Evolutionary conservation across 92 coral and sea anemone genomes (phyloP).

Genomic region (Heteractis magnifica): DNA sequence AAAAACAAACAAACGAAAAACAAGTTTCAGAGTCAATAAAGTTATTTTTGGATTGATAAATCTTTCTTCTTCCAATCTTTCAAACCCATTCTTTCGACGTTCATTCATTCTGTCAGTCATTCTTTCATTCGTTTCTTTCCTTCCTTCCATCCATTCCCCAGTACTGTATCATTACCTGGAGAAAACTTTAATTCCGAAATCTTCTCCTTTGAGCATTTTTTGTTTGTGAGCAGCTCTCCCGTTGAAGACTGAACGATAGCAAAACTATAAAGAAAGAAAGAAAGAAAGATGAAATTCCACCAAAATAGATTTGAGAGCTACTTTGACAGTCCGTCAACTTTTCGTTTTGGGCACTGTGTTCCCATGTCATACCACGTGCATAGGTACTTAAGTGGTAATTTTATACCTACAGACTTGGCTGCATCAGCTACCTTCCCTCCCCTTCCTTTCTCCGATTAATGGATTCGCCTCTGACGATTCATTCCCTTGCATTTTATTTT

Average conservation of each 20-base stretch:
- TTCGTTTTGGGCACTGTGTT: too few species aligned
- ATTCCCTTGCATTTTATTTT: too few species aligned
- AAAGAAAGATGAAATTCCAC: neutral
- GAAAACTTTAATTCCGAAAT: constrained; percentile 78
- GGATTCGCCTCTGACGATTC: too few species aligned
- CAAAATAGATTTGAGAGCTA: too few species aligned
- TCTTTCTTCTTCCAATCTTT: neutral
- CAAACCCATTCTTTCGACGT: neutral
- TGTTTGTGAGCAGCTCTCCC: constrained; percentile 47
- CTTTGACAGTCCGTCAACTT: too few species aligned
- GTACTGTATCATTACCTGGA: constrained; percentile 47
- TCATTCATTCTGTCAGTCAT: neutral
- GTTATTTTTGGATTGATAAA: neutral
- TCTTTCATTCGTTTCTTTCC: neutral
- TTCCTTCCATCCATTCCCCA: neutral
- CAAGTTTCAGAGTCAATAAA: neutral
- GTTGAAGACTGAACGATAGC: constrained; percentile 48
- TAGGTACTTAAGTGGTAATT: too few species aligned
- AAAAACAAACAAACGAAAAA: neutral
- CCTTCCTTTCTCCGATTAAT: too few species aligned
- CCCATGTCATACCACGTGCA: too few species aligned
- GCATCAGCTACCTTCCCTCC: too few species aligned
- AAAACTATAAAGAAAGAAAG: constrained; percentile 40
- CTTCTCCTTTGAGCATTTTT: constrained; percentile 68
- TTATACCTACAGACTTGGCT: too few species aligned